phyloP scores from a whole-genome alignment of 2,113 vertebrate species.

The Sylvia atricapilla region DNA sequence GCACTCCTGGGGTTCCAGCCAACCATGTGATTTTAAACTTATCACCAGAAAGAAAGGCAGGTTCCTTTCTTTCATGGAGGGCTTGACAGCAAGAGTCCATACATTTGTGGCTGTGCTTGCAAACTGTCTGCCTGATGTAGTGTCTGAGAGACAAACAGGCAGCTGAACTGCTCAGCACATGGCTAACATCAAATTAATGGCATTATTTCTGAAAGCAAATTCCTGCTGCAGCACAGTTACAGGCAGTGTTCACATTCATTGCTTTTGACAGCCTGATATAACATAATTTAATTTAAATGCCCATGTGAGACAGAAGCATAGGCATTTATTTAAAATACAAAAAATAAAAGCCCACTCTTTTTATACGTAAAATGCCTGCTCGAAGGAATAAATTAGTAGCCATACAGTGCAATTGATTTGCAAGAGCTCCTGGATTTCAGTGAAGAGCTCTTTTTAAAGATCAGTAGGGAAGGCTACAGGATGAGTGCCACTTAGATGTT shows the following conservation, averaged over 20 bases:
- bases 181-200: conserved; percentile 10
- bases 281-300: conserved; percentile 34
- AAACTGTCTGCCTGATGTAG: neutral
- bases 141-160: neutral
- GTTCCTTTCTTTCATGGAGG: neutral
- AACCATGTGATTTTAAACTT: neutral
- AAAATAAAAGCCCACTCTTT: neutral
- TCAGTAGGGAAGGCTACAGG: neutral
- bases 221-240: neutral
- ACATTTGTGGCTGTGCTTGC: neutral
- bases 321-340: neutral
- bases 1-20: neutral
- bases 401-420: neutral
- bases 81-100: neutral
- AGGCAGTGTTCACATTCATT: conserved; percentile 12
- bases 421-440: neutral
- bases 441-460: neutral
- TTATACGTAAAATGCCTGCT: neutral
- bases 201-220: conserved; percentile 19
- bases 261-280: conserved; percentile 21
- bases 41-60: neutral
- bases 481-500: neutral
- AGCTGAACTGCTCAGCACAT: neutral
- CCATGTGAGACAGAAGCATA: neutral
- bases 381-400: neutral